Evolutionary conservation across 2,888 invertebrate species (phyloP).

Genomic region (Dastarcus helophoroides): DNA sequence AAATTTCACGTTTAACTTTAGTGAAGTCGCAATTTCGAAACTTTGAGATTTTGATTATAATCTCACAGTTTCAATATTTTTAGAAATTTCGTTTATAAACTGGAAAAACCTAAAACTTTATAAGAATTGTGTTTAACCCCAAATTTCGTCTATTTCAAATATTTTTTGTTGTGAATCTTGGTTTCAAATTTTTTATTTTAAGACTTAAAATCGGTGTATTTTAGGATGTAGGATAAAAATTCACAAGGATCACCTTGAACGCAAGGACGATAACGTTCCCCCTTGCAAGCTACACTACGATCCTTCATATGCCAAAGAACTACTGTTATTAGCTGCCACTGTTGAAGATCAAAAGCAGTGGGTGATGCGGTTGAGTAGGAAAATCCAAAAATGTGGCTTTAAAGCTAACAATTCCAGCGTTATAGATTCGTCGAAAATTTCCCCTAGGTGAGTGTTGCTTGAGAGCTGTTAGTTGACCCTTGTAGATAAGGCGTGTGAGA

Average conservation of each 20-base stretch:
- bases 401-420: slow-evolving; percentile 63
- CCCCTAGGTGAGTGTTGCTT: slow-evolving; percentile 56
- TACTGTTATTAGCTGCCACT: slow-evolving; percentile 77
- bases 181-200: no score
- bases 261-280: slow-evolving; percentile 73
- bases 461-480: background rate
- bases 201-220: no score
- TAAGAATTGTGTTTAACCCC: no score
- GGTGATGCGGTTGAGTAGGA: slow-evolving; percentile 83
- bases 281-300: slow-evolving; percentile 96
- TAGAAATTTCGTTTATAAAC: no score
- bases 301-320: slow-evolving; percentile 85
- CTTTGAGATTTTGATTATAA: no score
- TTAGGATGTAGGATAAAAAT: slow-evolving; percentile 92
- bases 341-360: slow-evolving; percentile 85
- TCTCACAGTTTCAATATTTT: no score
- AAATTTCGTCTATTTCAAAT: no score
- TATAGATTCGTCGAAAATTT: slow-evolving; percentile 55
- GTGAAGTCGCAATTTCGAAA: no score
- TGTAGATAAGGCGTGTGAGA: background rate
- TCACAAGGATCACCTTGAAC: slow-evolving; percentile 91
- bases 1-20: no score
- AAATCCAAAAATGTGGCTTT: slow-evolving; percentile 88
- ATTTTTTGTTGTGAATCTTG: no score
- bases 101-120: no score